phyloP scores from a whole-genome alignment of 2,888 invertebrate species.

The Cephus spinipes region DNA sequence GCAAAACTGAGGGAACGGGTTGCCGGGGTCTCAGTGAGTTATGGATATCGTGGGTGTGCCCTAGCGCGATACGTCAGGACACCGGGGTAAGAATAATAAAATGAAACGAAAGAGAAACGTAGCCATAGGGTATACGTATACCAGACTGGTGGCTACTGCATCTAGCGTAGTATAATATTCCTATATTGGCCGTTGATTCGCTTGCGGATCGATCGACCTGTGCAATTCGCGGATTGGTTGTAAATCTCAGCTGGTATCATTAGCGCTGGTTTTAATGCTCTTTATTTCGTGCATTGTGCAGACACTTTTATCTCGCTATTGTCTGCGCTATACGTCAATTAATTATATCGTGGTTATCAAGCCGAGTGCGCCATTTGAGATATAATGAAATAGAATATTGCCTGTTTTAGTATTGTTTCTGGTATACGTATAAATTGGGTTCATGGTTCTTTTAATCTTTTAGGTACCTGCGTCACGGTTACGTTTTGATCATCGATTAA shows the following conservation, averaged over 20 bases:
- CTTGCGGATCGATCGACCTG: conserved; percentile 32
- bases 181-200: conserved; percentile 7
- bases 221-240: conserved; percentile 58
- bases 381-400: neutral
- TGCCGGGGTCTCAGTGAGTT: conserved; percentile 47
- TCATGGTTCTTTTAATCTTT: neutral
- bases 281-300: conserved; percentile 23
- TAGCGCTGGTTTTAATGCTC: conserved; percentile 45
- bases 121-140: neutral
- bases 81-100: conserved; percentile 48
- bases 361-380: neutral
- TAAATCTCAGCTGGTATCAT: conserved; percentile 52
- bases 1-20: conserved; percentile 39
- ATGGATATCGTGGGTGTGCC: conserved; percentile 51
- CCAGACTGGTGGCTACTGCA: neutral
- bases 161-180: neutral
- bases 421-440: neutral
- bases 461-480: neutral
- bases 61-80: conserved; percentile 30
- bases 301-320: conserved; percentile 17
- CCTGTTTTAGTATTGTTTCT: neutral
- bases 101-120: conserved; percentile 33
- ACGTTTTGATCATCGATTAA: conserved; percentile 27
- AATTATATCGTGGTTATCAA: neutral
- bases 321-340: neutral